phyloP scores from a whole-genome alignment of 2,113 vertebrate genomes.

The Otus sunia region DNA sequence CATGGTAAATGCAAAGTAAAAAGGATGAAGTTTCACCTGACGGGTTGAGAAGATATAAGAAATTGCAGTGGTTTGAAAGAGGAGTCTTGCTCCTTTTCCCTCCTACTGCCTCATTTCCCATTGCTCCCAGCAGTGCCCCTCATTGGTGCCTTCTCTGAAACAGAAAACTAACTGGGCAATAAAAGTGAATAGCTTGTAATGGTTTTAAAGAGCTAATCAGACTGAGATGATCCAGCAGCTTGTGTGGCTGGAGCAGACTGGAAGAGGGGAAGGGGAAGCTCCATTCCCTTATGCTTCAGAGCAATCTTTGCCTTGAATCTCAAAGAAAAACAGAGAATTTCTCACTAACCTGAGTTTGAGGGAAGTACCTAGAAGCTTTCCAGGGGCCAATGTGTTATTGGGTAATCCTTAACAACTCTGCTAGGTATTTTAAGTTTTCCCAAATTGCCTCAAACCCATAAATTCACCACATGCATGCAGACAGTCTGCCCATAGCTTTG shows the following conservation, averaged over 20 bases:
- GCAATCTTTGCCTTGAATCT: not conserved
- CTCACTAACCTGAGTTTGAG: not conserved
- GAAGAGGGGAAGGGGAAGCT: not conserved
- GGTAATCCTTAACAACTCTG: not conserved
- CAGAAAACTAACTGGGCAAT: not conserved
- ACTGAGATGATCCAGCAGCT: not conserved
- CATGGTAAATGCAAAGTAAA: not conserved
- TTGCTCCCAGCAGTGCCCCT: not conserved
- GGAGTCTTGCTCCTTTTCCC: not conserved
- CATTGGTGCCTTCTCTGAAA: not conserved
- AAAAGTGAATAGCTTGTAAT: not conserved
- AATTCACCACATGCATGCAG: too few relatives aligned
- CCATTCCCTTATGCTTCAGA: not conserved
- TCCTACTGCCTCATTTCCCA: not conserved
- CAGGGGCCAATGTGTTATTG: not conserved
- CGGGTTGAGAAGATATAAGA: not conserved
- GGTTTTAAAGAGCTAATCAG: not conserved
- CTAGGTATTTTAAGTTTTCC: not conserved
- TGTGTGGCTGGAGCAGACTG: not conserved
- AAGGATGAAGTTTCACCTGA: not conserved
- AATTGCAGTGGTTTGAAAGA: not conserved
- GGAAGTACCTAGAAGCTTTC: not conserved
- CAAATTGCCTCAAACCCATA: not conserved
- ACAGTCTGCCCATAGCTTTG: not conserved
- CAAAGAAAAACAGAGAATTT: not conserved